Evolutionary conservation across 1,140 invertebrate genomes (phyloP).

Genomic region (Pomacea maculata): DNA sequence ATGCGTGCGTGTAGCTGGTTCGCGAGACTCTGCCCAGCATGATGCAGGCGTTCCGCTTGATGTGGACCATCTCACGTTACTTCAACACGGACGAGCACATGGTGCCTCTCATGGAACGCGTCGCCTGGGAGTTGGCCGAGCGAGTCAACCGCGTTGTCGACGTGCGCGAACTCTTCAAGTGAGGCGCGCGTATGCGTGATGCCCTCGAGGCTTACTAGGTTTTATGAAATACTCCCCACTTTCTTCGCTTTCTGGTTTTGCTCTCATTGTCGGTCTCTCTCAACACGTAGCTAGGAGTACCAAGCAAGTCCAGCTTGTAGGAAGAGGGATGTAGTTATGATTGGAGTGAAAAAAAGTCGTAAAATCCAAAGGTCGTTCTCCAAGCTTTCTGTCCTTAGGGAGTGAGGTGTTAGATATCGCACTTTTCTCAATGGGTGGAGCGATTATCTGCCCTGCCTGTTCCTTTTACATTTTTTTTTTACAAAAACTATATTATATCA

Average conservation of each 20-base stretch:
- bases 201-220: too few species aligned
- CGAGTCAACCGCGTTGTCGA: constrained; percentile 78
- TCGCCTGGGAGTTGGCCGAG: constrained; percentile 81
- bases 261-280: neutral
- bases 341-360: too few species aligned
- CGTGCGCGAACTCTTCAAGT: constrained; percentile 76
- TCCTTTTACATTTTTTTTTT: too few species aligned
- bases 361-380: too few species aligned
- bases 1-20: constrained; percentile 71
- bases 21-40: constrained; percentile 76
- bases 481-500: too few species aligned
- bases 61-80: constrained; percentile 67
- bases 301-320: too few species aligned
- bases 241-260: neutral
- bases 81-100: constrained; percentile 75
- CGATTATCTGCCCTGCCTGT: too few species aligned
- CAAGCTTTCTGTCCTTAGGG: too few species aligned
- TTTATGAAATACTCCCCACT: neutral
- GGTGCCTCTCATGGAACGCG: constrained; percentile 80
- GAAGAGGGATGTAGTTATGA: too few species aligned
- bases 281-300: neutral
- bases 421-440: too few species aligned
- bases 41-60: constrained; percentile 77
- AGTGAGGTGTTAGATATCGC: too few species aligned
- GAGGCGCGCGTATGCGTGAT: constrained; percentile 51